A percentile compares a stretch with the other conserved stretches of the same genome.
Conservation (phyloP, 2,888 invertebrate genomes). For the Ptilodon capucinus region DNA sequence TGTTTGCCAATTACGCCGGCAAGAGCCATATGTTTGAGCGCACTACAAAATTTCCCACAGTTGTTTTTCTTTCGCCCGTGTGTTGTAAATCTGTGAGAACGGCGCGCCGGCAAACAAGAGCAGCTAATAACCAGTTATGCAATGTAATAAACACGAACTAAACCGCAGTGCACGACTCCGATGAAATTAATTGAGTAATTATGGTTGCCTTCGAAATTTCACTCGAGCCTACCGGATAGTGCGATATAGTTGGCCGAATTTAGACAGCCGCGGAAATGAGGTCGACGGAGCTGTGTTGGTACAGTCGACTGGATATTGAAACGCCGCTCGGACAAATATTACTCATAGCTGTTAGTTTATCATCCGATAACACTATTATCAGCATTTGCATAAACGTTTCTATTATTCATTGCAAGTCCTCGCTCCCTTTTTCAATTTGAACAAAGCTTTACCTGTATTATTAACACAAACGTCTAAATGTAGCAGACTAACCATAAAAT, state of each 20-base stretch:
- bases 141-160: conserved; percentile 54
- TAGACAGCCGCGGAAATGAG: conserved; percentile 39
- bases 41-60: conserved; percentile 56
- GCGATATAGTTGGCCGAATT: conserved; percentile 24
- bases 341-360: neutral
- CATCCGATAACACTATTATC: neutral
- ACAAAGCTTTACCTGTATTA: neutral
- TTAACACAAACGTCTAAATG: too few relatives aligned
- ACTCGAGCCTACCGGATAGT: conserved; percentile 14
- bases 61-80: conserved; percentile 55
- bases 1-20: conserved; percentile 34
- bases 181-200: conserved; percentile 64
- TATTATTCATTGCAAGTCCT: neutral
- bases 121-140: conserved; percentile 67
- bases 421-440: neutral
- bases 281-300: conserved; percentile 20
- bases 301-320: conserved; percentile 14
- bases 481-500: too few relatives aligned
- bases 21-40: conserved; percentile 44
- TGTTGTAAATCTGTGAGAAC: conserved; percentile 65
- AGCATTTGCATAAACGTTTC: neutral
- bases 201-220: conserved; percentile 49
- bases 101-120: conserved; percentile 57
- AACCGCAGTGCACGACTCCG: conserved; percentile 39
- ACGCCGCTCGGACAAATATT: conserved; percentile 9